Percentiles rank a stretch among this genome's conserved stretches.
Evolutionary conservation across 2,797 vertebrate genomes (phyloP).

Genomic region (Holocentrus rufus): DNA sequence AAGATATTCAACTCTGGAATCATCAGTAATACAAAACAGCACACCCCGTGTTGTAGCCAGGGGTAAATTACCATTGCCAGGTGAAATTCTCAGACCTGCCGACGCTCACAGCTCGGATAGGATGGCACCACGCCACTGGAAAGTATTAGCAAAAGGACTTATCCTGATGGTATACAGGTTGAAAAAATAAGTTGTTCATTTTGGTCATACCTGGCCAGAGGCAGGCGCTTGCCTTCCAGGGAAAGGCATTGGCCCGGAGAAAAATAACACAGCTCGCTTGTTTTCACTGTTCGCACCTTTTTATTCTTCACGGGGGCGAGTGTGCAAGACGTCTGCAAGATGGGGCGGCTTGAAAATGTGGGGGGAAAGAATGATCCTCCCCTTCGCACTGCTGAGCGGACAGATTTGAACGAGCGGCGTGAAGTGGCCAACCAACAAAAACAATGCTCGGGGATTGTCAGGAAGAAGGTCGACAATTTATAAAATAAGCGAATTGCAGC

Average conservation of each 20-base stretch:
- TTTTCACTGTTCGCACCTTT: constrained; percentile 30
- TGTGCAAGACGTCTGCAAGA: constrained; percentile 10
- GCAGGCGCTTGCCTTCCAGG: constrained; percentile 40
- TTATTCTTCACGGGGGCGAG: constrained; percentile 12
- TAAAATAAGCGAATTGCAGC: constrained; percentile 19
- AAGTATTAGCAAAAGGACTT: constrained; percentile 50
- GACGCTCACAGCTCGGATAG: constrained; percentile 39
- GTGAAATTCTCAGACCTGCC: constrained; percentile 55
- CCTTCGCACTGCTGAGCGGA: constrained; percentile 21
- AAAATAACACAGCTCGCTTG: constrained; percentile 36
- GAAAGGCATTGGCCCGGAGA: constrained; percentile 8
- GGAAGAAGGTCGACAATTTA: background rate
- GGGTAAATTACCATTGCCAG: constrained; percentile 53
- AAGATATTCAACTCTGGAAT: constrained; percentile 54
- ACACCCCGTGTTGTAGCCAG: constrained; percentile 43
- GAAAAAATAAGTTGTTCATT: constrained; percentile 52
- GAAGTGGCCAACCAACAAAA: constrained; percentile 14
- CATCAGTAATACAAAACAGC: constrained; percentile 61
- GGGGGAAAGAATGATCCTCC: constrained; percentile 17
- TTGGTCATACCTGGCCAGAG: constrained; percentile 47
- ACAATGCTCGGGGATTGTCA: background rate
- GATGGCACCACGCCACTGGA: constrained; percentile 56
- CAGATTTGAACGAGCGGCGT: constrained; percentile 8
- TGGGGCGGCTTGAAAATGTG: constrained; percentile 23
- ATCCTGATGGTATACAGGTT: constrained; percentile 54